Evolutionary conservation across 1,140 invertebrate species (phyloP).

Genomic region (Adoxophyes honmai): DNA sequence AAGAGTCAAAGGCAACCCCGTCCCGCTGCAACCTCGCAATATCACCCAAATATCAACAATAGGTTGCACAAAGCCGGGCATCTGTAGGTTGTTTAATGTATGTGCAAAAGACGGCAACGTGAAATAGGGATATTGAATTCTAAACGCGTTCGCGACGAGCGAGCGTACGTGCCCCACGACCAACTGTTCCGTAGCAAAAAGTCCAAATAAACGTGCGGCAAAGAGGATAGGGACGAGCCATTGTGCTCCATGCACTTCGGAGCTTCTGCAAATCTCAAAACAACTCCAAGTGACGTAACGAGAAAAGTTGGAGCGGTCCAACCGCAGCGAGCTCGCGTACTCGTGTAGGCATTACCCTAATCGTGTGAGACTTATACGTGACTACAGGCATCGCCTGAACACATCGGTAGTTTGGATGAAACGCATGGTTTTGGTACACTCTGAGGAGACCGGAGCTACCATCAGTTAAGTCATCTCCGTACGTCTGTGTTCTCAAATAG

Average conservation of each 20-base stretch:
- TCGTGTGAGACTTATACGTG: too few relatives aligned
- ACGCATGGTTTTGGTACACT: too few relatives aligned
- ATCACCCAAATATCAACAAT: conserved; percentile 19
- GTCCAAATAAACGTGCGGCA: conserved; percentile 44
- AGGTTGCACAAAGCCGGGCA: conserved; percentile 32
- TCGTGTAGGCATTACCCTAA: background rate
- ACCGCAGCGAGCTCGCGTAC: background rate
- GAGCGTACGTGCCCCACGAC: conserved; percentile 44
- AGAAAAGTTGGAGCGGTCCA: conserved; percentile 44
- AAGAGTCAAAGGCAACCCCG: background rate
- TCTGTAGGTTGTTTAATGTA: conserved; percentile 36
- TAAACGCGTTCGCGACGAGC: conserved; percentile 39
- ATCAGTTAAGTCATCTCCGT: too few relatives aligned
- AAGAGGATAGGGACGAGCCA: conserved; percentile 39
- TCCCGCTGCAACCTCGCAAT: conserved; percentile 20
- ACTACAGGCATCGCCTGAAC: too few relatives aligned
- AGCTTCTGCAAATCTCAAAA: conserved; percentile 49
- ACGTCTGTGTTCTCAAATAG: too few relatives aligned
- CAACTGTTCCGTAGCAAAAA: conserved; percentile 47
- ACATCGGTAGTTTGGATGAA: too few relatives aligned
- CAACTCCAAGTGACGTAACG: conserved; percentile 47
- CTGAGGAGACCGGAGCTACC: too few relatives aligned
- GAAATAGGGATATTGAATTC: conserved; percentile 56
- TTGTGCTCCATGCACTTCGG: conserved; percentile 45
- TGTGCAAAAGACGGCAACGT: conserved; percentile 39